Base-by-base conservation (phyloP, 2,113 vertebrate species). In the Ictalurus punctatus region DNA sequence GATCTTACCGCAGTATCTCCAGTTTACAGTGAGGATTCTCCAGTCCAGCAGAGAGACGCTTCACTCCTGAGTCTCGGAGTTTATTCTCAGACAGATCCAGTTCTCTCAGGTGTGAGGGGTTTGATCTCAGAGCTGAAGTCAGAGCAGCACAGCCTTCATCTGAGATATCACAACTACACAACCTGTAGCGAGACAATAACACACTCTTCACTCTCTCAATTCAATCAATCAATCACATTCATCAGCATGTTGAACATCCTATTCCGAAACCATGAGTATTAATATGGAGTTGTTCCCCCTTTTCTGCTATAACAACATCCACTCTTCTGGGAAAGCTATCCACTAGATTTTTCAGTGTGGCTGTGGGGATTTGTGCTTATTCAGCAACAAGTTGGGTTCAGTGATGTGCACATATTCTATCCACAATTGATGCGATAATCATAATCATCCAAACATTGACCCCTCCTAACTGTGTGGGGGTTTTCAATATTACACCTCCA, bases 1-100 rank as follows among this genome's bases (percentile, higher is more conserved):
- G 73, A 44, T 12, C 73, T 76, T 76, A 76, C 73, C 73, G 4
- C 73, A 76, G 19, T 74, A 34, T 74, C 34, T 74, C 34, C 71
- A 74, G 67, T 34, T 71, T 71, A 71, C 67, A 71, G 67, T 71
- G 67, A 71, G 67, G 67, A 71, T 34, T 34, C 67, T 71, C 67
- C 67, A 71, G 71, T 74, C 9, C 34, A 74, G 71, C 17, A 74
- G 34, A 74, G 17, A 74, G 34, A 74, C 2, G 1, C 71, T 40
- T 74, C 34, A 74, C 34, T 40, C 71, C 71, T 40, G 71, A 74
- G 34, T 74, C 71, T 74, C 34, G 40, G 71, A 74, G 71, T 9
- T 74, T 23, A 74, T 74, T 74, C 19, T 9, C 34, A 40, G 71
- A 74, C 34, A 74, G n/a, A 71, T 71, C 67, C 67, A 71, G 67